Base-by-base conservation (phyloP, 2,888 invertebrate species). In the Philhelius pedissequus region DNA sequence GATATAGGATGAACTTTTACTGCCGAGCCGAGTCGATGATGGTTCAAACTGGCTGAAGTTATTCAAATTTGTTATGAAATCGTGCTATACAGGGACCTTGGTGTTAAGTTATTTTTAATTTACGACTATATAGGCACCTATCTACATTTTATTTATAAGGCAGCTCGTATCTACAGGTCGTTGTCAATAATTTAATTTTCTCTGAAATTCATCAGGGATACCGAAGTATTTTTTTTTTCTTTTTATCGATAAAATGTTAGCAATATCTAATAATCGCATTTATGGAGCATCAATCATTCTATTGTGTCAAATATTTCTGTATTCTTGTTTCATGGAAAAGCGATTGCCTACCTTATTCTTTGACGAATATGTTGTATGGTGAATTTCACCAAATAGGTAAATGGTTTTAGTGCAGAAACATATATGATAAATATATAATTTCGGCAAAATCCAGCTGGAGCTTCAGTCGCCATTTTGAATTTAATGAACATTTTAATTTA, bases 21-120 rank as follows among this genome's bases (percentile, higher is more conserved):
- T 64, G 18, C 45, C 56, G n/a, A n/a, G n/a, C n/a, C n/a, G n/a
- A n/a, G n/a, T n/a, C n/a, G 18, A 35, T 56, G 3, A 32, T 30
- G 52, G 18, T 56, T 56, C 7, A 32, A 30, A 11, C 18, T 25
- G n/a, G n/a, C 13, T 40, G 18, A 30, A 62, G 30, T 7, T 62
- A 56, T 48, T 48, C 32, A 48, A 48, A 64, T 48, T 64, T 64
- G 64, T 48, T 48, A 48, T 64, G 30, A 40, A 70, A 27, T 60
- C 30, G 50, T 18, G 50, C 30, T 18, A 18, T 5, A 18, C 11
- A 2, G 9, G 9, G 54, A 30, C 30, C 27, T 35, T 15, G n/a
- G 18, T 77, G 43, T 68, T 58, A 30, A 68, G 43, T 70, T 78
- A 64, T 73, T 73, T 82, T 54, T 82, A 77, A 73, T 73, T 73